Percentiles rank a stretch among this genome's conserved stretches.
Conservation (phyloP, 2,113 vertebrate genomes). For the Indicator indicator region DNA sequence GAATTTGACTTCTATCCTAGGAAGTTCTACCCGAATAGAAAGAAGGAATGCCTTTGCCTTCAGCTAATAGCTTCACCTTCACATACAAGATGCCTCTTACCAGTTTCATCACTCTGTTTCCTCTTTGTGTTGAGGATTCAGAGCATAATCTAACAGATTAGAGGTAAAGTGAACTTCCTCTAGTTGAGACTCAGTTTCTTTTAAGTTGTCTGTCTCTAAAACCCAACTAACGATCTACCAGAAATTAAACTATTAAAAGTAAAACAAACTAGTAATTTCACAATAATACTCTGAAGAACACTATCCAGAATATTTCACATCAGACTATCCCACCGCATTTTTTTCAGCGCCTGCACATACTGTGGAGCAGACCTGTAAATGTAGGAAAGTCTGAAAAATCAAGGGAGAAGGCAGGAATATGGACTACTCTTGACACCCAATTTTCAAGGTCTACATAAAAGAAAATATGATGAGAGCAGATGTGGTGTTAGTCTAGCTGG, state of each 20-base stretch:
- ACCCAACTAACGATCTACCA: slow-evolving; percentile 9
- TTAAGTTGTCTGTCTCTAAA: slow-evolving; percentile 8
- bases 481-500: background rate
- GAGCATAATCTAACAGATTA: slow-evolving; percentile 15
- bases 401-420: slow-evolving; percentile 6
- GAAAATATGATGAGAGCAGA: slow-evolving; percentile 11
- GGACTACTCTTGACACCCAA: background rate
- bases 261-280: slow-evolving; percentile 9
- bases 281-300: slow-evolving; percentile 12
- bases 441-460: slow-evolving; percentile 22
- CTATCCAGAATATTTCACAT: background rate
- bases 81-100: background rate
- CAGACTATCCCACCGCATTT: background rate
- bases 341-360: slow-evolving; percentile 29
- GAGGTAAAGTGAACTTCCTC: background rate
- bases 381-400: slow-evolving; percentile 26
- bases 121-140: background rate
- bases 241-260: slow-evolving; percentile 32
- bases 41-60: background rate
- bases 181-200: background rate
- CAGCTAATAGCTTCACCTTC: slow-evolving; percentile 11
- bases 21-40: slow-evolving; percentile 4
- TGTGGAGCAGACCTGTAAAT: background rate
- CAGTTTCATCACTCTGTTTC: background rate
- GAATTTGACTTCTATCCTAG: slow-evolving; percentile 14